phyloP scores from a whole-genome alignment of 2,113 vertebrate species.

The Loxodonta africana region DNA sequence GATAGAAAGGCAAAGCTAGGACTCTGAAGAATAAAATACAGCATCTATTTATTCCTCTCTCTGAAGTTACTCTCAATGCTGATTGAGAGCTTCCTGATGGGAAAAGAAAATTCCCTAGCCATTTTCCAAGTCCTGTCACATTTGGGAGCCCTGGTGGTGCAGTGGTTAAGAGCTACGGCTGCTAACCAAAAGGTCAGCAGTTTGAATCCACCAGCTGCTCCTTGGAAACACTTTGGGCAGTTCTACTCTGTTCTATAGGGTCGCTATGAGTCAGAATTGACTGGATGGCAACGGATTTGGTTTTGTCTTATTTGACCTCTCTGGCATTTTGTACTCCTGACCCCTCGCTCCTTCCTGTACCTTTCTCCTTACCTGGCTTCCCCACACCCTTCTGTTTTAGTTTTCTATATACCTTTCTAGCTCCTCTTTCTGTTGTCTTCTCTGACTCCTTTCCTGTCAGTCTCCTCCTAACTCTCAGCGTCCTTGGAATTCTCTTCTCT shows the following conservation, averaged over 20 bases:
- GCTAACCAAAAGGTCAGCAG: too few relatives aligned
- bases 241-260: too few relatives aligned
- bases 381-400: neutral
- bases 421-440: neutral
- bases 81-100: neutral
- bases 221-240: too few relatives aligned
- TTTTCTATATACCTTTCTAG: neutral
- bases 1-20: slow-evolving; percentile 31
- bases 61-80: slow-evolving; percentile 33
- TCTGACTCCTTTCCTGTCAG: neutral
- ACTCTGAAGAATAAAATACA: slow-evolving; percentile 22
- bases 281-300: too few relatives aligned
- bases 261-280: too few relatives aligned
- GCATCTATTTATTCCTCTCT: neutral
- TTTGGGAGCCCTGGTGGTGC: too few relatives aligned
- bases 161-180: too few relatives aligned
- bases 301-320: neutral
- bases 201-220: too few relatives aligned
- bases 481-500: neutral
- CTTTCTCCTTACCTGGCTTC: neutral
- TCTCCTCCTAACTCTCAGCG: neutral
- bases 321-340: neutral
- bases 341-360: neutral
- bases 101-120: slow-evolving; percentile 37
- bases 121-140: neutral